Percentiles rank a stretch among this genome's conserved stretches.
Conservation (phyloP, 2,888 invertebrate species). For the Ernsta delagoae region DNA sequence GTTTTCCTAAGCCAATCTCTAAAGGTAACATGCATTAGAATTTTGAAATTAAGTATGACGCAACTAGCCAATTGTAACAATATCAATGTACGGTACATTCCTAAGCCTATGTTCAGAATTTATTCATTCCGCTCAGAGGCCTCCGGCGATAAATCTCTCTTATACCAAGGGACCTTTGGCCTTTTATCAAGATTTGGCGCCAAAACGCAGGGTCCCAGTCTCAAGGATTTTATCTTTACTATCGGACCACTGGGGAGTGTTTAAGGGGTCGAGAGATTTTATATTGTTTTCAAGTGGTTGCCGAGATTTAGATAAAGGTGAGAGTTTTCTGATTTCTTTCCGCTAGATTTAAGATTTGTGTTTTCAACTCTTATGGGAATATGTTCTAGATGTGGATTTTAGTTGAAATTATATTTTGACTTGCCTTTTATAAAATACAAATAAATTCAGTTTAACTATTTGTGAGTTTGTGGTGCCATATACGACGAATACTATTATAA, state of each 20-base stretch:
- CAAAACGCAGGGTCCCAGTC: conserved; percentile 40
- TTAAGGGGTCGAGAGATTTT: conserved; percentile 52
- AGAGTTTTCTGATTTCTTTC: conserved; percentile 8
- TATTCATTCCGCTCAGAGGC: conserved; percentile 63
- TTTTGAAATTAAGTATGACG: no score
- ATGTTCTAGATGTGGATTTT: background rate
- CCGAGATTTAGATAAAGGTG: conserved; percentile 11
- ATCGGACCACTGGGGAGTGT: conserved; percentile 45
- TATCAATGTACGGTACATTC: conserved; percentile 7
- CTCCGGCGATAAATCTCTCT: conserved; percentile 70
- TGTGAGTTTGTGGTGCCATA: no score
- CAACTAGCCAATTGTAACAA: no score
- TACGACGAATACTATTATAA: no score
- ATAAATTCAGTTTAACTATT: no score
- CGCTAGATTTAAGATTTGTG: background rate
- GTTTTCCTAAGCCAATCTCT: no score
- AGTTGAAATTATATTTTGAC: no score
- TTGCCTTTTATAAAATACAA: no score
- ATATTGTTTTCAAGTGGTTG: conserved; percentile 47
- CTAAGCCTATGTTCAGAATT: conserved; percentile 61
- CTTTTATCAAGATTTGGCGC: conserved; percentile 67
- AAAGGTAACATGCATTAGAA: no score
- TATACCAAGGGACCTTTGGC: conserved; percentile 63
- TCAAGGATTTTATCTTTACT: conserved; percentile 41
- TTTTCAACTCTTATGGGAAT: background rate